Conservation (phyloP, 2,113 vertebrate genomes). For the Accipiter virgatus region DNA sequence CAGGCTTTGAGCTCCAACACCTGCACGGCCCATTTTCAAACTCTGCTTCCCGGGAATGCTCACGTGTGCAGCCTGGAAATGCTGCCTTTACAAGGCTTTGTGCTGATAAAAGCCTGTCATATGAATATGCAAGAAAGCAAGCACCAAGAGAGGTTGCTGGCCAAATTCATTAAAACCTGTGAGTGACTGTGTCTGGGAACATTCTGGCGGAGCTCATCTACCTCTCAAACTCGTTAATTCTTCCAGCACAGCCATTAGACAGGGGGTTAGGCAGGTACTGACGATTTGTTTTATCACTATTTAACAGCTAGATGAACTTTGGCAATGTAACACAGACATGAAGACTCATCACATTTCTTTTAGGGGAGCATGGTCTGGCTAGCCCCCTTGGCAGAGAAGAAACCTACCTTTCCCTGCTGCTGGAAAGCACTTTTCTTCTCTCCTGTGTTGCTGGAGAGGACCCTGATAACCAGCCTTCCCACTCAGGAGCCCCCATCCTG, state of each 20-base stretch:
- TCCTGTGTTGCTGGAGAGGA: background rate
- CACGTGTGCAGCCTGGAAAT: background rate
- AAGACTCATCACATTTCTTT: background rate
- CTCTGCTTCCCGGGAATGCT: background rate
- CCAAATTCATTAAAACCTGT: slow-evolving; percentile 2
- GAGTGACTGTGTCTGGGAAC: background rate
- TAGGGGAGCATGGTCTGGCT: background rate
- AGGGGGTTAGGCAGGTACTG: background rate
- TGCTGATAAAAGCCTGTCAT: background rate
- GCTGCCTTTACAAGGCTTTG: background rate
- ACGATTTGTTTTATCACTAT: background rate
- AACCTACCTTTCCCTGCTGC: background rate
- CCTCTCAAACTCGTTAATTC: background rate
- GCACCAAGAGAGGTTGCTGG: background rate
- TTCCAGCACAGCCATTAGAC: background rate
- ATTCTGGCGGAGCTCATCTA: background rate
- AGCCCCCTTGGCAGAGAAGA: background rate
- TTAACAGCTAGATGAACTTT: background rate
- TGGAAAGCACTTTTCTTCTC: background rate
- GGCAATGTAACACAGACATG: background rate
- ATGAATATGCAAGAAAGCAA: background rate
- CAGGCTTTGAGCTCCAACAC: background rate
- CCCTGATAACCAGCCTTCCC: background rate
- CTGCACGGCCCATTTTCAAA: background rate
- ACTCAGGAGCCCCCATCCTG: background rate